phyloP scores from a whole-genome alignment of 2,113 vertebrate species.

The Neodon shergylaensis region DNA sequence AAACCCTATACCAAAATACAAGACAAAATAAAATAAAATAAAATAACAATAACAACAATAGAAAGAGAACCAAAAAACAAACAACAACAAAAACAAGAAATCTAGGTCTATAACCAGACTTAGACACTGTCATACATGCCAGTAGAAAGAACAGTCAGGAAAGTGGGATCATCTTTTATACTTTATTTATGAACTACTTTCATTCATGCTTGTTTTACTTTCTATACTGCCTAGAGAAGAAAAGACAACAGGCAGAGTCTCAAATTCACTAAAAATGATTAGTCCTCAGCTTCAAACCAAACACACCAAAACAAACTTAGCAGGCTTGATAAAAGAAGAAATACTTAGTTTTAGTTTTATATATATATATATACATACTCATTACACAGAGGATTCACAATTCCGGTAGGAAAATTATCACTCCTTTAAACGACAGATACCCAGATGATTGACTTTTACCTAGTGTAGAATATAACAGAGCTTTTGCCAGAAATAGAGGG shows the following conservation, averaged over 20 bases:
- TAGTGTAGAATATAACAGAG: neutral
- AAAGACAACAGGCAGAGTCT: neutral
- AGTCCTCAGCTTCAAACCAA: neutral
- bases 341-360: neutral
- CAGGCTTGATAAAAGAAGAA: neutral
- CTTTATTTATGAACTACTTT: neutral
- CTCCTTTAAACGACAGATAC: neutral
- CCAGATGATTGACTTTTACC: neutral
- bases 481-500: neutral
- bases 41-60: too few species aligned
- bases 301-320: neutral
- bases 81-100: neutral
- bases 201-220: neutral
- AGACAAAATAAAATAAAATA: too few species aligned
- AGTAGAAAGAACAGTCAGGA: neutral
- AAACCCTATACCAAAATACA: neutral
- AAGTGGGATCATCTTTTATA: too few species aligned
- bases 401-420: neutral
- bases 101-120: neutral
- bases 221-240: neutral
- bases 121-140: neutral
- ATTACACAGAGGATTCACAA: neutral
- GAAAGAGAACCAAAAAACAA: too few species aligned
- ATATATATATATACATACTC: neutral
- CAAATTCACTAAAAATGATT: constrained; percentile 6